These are phyloP conservation scores for Protophormia terraenovae DNA, from an alignment of 2,888 invertebrate species.

Conservation along the genomic window DNA sequence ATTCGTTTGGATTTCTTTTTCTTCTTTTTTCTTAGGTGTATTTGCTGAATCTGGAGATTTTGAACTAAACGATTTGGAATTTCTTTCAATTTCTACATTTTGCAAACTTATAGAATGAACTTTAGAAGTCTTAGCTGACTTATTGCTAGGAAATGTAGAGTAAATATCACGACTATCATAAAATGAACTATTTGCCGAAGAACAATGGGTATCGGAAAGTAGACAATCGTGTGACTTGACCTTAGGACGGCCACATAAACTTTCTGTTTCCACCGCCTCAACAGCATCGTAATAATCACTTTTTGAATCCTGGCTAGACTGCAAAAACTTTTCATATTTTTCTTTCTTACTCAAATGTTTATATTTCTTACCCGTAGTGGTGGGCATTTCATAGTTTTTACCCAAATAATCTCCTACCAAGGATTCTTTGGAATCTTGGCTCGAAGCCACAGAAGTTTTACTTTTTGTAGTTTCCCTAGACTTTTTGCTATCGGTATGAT, in stretches of 20 bases:
- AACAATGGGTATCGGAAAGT: conserved; percentile 82
- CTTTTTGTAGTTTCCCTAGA: conserved; percentile 85
- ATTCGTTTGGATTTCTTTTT: conserved; percentile 78
- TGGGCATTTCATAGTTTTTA: conserved; percentile 82
- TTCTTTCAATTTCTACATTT: conserved; percentile 87
- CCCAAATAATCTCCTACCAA: conserved; percentile 78
- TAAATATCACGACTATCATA: conserved; percentile 85
- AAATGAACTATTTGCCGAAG: conserved; percentile 80
- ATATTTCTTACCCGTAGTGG: conserved; percentile 80
- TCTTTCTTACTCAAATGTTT: conserved; percentile 78
- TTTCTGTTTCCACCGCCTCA: conserved; percentile 76
- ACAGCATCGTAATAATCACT: conserved; percentile 87
- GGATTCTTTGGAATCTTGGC: conserved; percentile 87
- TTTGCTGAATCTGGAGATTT: conserved; percentile 79
- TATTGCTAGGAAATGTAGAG: conserved; percentile 85
- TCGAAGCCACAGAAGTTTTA: conserved; percentile 84
- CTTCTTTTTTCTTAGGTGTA: conserved; percentile 75
- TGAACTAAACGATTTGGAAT: conserved; percentile 79
- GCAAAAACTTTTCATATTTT: conserved; percentile 82
- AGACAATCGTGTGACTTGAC: conserved; percentile 85
- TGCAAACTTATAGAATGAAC: conserved; percentile 87
- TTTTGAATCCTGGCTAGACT: conserved; percentile 87
- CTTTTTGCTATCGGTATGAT: conserved; percentile 86
- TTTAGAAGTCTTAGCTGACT: conserved; percentile 83
- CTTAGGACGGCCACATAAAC: conserved; percentile 77